These are phyloP conservation scores for Apoda limacodes DNA, from an alignment of 2,888 invertebrate species.

Conservation along the genomic window DNA sequence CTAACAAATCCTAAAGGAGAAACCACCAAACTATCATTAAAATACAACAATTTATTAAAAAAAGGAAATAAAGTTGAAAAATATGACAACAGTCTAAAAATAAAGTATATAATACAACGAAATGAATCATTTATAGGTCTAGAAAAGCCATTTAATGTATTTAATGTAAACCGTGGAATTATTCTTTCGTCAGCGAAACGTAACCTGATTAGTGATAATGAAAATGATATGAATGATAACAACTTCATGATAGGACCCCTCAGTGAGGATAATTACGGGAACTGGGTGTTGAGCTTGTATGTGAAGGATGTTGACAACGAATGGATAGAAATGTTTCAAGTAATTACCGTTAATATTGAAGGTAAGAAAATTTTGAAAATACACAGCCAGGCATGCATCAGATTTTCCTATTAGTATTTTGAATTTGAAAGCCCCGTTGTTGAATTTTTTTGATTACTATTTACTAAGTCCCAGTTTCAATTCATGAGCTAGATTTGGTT, in stretches of 20 bases:
- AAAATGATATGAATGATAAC: conserved; percentile 23
- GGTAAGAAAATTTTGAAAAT: conserved; percentile 26
- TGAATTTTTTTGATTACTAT: too few species aligned
- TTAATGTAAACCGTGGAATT: conserved; percentile 21
- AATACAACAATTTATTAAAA: conserved; percentile 3
- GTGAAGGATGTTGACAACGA: conserved; percentile 27
- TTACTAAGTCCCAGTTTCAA: too few species aligned
- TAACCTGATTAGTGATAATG: conserved; percentile 19
- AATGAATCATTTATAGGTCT: conserved; percentile 18
- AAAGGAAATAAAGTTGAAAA: conserved; percentile 8
- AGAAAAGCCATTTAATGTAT: conserved; percentile 21
- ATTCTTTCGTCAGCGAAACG: not conserved
- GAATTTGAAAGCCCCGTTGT: too few species aligned
- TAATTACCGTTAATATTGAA: conserved; percentile 39
- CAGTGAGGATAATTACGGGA: conserved; percentile 38
- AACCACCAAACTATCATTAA: conserved; percentile 25
- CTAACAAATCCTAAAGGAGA: conserved; percentile 40
- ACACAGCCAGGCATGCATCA: too few species aligned
- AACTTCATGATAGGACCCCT: conserved; percentile 48
- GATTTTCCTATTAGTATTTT: too few species aligned
- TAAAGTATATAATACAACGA: conserved; percentile 13
- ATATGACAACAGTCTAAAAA: conserved; percentile 11
- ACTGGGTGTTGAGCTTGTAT: conserved; percentile 48
- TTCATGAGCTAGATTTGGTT: too few species aligned
- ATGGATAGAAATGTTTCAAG: conserved; percentile 44